phyloP scores from a whole-genome alignment of 2,888 invertebrate species.

The Andrena dorsata region DNA sequence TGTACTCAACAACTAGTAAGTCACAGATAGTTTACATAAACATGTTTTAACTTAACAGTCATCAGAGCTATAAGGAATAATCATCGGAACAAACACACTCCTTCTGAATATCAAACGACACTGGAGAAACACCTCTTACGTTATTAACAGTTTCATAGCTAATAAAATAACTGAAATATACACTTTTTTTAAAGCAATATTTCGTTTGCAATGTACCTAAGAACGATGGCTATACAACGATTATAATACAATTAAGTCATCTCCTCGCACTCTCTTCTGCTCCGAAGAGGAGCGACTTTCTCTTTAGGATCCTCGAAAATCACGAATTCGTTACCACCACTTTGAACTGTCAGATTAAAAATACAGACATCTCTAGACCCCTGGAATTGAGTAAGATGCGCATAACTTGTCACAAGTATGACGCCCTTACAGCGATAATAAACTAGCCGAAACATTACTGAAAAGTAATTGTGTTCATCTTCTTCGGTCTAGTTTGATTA shows the following conservation, averaged over 20 bases:
- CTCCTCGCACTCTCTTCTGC: slow-evolving; percentile 48
- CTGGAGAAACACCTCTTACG: slow-evolving; percentile 34
- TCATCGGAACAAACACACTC: slow-evolving; percentile 27
- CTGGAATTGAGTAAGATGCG: background rate
- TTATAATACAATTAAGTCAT: slow-evolving; percentile 69
- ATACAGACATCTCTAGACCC: slow-evolving; percentile 22
- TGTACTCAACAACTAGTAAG: background rate
- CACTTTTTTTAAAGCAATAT: slow-evolving; percentile 55
- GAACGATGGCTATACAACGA: slow-evolving; percentile 61
- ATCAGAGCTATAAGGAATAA: slow-evolving; percentile 19
- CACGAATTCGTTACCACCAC: slow-evolving; percentile 13
- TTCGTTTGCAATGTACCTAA: slow-evolving; percentile 48
- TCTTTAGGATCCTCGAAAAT: slow-evolving; percentile 32
- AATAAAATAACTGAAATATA: slow-evolving; percentile 62
- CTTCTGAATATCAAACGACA: slow-evolving; percentile 23
- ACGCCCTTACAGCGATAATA: slow-evolving; percentile 1
- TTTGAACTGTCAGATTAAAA: slow-evolving; percentile 5
- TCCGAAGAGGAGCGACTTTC: slow-evolving; percentile 57
- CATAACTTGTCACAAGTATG: slow-evolving; percentile 12
- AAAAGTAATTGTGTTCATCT: slow-evolving; percentile 10
- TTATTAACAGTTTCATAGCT: slow-evolving; percentile 53
- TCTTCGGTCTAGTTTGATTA: slow-evolving; percentile 40
- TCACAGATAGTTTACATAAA: slow-evolving; percentile 32
- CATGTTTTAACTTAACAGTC: slow-evolving; percentile 1
- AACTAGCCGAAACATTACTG: slow-evolving; percentile 24